Evolutionary conservation across 2,888 invertebrate species (phyloP).

Genomic region (Trachelus iudaicus): DNA sequence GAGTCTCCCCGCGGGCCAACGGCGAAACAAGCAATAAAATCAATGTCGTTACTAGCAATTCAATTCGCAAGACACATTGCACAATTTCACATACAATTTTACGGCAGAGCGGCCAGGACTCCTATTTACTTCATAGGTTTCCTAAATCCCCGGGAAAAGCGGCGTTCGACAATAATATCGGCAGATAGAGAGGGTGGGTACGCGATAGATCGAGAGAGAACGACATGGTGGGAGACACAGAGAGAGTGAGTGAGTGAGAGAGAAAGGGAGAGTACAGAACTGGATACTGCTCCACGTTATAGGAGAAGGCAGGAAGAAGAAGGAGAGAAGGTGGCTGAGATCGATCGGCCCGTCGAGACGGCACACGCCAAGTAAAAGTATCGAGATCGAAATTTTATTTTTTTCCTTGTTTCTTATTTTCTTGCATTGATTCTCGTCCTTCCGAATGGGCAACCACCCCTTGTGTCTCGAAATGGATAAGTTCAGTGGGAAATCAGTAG

Average conservation of each 20-base stretch:
- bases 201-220: background rate
- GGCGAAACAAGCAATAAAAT: constrained; percentile 65
- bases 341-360: too few relatives aligned
- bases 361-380: too few relatives aligned
- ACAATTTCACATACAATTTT: constrained; percentile 67
- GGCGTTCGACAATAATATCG: constrained; percentile 23
- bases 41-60: constrained; percentile 66
- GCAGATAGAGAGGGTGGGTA: background rate
- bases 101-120: constrained; percentile 64
- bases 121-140: constrained; percentile 62
- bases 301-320: too few relatives aligned
- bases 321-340: too few relatives aligned
- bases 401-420: too few relatives aligned
- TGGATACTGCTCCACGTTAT: too few relatives aligned
- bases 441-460: too few relatives aligned
- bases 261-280: background rate
- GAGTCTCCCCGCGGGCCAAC: constrained; percentile 10
- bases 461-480: too few relatives aligned
- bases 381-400: too few relatives aligned
- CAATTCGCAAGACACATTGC: constrained; percentile 66
- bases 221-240: constrained; percentile 7
- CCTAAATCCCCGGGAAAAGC: constrained; percentile 50
- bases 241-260: constrained; percentile 7
- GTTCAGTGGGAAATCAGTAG: too few relatives aligned
- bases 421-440: too few relatives aligned